Conservation (phyloP, 2,888 invertebrate genomes). For the Eudasyphora cyanicolor region DNA sequence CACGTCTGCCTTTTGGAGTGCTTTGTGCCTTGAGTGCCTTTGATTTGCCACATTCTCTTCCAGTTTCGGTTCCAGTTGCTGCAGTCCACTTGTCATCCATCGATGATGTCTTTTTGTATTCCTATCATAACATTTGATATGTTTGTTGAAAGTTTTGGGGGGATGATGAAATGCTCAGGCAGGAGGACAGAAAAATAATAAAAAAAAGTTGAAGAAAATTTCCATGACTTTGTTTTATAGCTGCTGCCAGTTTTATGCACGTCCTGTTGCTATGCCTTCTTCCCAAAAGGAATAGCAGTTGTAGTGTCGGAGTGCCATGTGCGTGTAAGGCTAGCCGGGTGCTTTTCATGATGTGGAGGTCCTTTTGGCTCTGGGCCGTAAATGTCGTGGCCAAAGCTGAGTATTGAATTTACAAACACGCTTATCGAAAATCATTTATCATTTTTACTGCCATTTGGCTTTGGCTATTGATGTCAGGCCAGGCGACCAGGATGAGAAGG, state of each 20-base stretch:
- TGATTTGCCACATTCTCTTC: background rate
- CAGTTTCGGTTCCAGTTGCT: background rate
- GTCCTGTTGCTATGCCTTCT: conserved; percentile 9
- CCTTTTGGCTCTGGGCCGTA: background rate
- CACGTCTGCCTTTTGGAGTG: conserved; percentile 1
- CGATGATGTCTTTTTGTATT: conserved; percentile 17
- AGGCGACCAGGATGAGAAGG: background rate
- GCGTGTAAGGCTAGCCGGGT: too few relatives aligned
- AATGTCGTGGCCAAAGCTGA: background rate
- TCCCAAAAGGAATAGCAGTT: background rate
- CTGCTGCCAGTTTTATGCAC: background rate
- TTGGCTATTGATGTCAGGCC: background rate
- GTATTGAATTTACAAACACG: conserved; percentile 22
- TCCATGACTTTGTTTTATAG: conserved; percentile 10
- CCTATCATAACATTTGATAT: conserved; percentile 21
- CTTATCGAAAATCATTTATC: conserved; percentile 54
- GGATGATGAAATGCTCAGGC: background rate
- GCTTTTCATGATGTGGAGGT: background rate
- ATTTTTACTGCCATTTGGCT: conserved; percentile 30
- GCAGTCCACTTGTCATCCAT: conserved; percentile 6
- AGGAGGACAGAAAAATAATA: background rate
- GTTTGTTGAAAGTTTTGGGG: background rate
- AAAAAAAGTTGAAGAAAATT: background rate
- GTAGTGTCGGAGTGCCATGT: background rate
- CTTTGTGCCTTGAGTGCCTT: background rate